These are phyloP conservation scores for Drosophila histrio DNA, from an alignment of 2,888 invertebrate species.

Conservation along the genomic window DNA sequence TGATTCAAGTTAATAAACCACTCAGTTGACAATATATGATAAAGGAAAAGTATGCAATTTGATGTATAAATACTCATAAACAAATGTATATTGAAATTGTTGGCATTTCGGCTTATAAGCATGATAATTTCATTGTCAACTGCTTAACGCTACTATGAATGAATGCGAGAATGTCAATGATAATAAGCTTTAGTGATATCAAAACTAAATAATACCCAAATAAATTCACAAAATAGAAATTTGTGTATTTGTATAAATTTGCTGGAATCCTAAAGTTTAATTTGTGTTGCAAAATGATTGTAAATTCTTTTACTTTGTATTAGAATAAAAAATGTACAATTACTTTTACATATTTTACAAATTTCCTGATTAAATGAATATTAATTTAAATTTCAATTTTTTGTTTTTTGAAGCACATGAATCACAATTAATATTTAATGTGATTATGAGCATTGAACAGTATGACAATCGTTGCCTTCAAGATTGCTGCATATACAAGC, in stretches of 20 bases:
- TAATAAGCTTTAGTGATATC: constrained; percentile 18
- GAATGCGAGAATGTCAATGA: constrained; percentile 12
- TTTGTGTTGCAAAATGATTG: not conserved
- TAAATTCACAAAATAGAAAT: constrained; percentile 88
- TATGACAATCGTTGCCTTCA: constrained; percentile 53
- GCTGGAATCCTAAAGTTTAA: not conserved
- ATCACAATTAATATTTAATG: constrained; percentile 52
- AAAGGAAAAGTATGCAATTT: not conserved
- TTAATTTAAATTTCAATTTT: constrained; percentile 12
- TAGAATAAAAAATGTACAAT: not conserved
- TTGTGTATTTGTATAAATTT: not conserved
- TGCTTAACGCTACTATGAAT: constrained; percentile 24
- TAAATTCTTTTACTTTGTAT: not conserved
- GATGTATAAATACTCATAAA: not conserved
- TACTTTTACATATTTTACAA: not conserved
- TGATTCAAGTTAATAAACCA: constrained; percentile 22
- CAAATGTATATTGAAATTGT: constrained; percentile 18
- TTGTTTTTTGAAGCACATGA: constrained; percentile 34
- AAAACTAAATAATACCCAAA: constrained; percentile 8
- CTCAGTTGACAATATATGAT: not conserved
- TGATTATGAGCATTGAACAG: constrained; percentile 43
- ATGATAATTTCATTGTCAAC: constrained; percentile 21
- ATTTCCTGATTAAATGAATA: not conserved
- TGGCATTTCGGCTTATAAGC: not conserved
- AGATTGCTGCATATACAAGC: constrained; percentile 43